Evolutionary conservation across 2,888 invertebrate genomes (phyloP), one percentile per base, ranked within the genome.

Genomic region (Rhopalosiphum nymphaeae): DNA sequence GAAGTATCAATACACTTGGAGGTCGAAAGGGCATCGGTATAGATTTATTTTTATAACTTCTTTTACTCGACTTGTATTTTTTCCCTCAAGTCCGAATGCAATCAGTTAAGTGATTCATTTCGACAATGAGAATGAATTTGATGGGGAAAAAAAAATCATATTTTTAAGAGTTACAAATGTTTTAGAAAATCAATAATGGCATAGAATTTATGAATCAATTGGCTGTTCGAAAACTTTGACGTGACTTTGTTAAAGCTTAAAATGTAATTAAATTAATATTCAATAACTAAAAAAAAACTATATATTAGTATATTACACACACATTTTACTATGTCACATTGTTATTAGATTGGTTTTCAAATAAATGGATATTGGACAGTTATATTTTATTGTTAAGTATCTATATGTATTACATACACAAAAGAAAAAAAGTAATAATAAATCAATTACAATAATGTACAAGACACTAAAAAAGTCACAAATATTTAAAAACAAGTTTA

Each of bases 21-120:
- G 91, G 91, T 91, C 85, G 91, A 91, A 56, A 91, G 91, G 91
- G 85, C 91, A 56, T 56, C 21, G 7, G 46, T 29, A 85, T 91
- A 85, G 29, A 91, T 91, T 91, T 85, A 91, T 91, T 91, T 56
- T 91, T 36, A n/a, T 44, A 25, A 56, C 85, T 85, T 91, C 57
- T 85, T 56, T 84, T 85, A 44, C 85, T 91, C 84, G 84, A 53
- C 85, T 91, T 56, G 13, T 91, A 49, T 89, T 84, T 78, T 86
- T 86, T 10, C 21, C 53, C 9, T 10, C 36, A 53, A 61, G 90
- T 67, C 29, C 91, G n/a, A n/a, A 84, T 56, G 56, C 85, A 91
- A 85, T 84, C 91, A 85, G 85, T 91, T 85, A 85, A 91, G 91
- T 91, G 91, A 91, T 91, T 91, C 78, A 53, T 91, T 84, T 53